phyloP scores from a whole-genome alignment of 2,888 invertebrate genomes.

The Athalia cordata region DNA sequence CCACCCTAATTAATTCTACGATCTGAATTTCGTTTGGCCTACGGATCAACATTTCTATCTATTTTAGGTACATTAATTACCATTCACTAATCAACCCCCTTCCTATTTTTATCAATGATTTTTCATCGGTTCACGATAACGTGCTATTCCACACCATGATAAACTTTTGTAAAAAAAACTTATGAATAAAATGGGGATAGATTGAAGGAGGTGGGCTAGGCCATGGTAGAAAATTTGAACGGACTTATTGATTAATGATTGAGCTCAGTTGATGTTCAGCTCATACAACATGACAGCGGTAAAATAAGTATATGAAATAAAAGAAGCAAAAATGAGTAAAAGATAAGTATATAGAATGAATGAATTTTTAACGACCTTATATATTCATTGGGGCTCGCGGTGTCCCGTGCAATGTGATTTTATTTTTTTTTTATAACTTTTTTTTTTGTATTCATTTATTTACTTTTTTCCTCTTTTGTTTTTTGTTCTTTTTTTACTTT shows the following conservation, averaged over 20 bases:
- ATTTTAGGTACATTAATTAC: not conserved
- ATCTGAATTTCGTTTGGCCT: no score
- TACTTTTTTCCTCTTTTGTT: not conserved
- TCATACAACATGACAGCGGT: not conserved
- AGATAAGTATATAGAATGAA: not conserved
- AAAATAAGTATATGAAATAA: not conserved
- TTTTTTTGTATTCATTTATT: not conserved
- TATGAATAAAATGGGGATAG: conserved; percentile 4
- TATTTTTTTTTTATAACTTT: not conserved
- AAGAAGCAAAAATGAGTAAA: not conserved
- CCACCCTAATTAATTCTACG: no score
- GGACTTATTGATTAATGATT: conserved; percentile 4
- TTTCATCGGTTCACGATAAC: conserved; percentile 42
- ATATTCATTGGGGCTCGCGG: no score
- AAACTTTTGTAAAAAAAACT: no score
- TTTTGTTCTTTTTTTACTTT: not conserved
- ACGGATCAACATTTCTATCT: no score
- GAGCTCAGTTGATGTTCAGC: not conserved
- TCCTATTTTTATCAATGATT: not conserved
- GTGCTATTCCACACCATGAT: conserved; percentile 67
- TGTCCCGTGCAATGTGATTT: not conserved
- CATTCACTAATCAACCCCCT: not conserved
- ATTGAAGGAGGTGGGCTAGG: not conserved
- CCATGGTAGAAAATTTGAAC: not conserved
- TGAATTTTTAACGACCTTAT: no score